Percentiles rank a stretch among this genome's conserved stretches.
Conservation (phyloP, 2,797 vertebrate species). For the Falco novaeseelandiae region DNA sequence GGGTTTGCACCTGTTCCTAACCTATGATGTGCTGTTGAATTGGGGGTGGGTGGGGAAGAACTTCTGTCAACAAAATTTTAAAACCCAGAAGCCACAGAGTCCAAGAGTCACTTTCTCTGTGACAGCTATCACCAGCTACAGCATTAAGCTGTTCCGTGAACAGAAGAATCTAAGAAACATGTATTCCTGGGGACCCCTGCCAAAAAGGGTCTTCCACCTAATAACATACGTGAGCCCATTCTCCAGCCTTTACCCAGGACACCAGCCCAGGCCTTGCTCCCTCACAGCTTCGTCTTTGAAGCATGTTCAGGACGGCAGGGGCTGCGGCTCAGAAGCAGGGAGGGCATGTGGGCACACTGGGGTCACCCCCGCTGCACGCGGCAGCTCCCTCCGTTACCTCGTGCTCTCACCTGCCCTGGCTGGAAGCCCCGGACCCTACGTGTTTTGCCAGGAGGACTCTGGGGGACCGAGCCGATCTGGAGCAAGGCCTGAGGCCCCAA, state of each 20-base stretch:
- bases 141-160: background rate
- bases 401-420: background rate
- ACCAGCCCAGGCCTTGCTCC: background rate
- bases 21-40: background rate
- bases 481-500: background rate
- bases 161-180: background rate
- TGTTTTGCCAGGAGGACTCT: background rate
- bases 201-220: background rate
- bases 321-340: accelerated
- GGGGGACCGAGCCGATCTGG: accelerated
- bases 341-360: accelerated
- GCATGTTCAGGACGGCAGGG: accelerated
- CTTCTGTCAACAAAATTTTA: background rate
- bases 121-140: background rate
- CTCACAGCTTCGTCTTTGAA: background rate
- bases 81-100: background rate
- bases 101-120: background rate
- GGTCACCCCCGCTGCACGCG: background rate
- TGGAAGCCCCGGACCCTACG: background rate
- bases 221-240: accelerated
- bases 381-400: accelerated
- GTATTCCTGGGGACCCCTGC: accelerated
- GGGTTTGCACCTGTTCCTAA: background rate
- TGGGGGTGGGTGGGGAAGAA: accelerated
- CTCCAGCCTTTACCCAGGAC: background rate